Percentiles rank a stretch among this genome's conserved stretches.
Conservation (phyloP, 2,888 invertebrate genomes). For the Sinodicranocentrus sp. region DNA sequence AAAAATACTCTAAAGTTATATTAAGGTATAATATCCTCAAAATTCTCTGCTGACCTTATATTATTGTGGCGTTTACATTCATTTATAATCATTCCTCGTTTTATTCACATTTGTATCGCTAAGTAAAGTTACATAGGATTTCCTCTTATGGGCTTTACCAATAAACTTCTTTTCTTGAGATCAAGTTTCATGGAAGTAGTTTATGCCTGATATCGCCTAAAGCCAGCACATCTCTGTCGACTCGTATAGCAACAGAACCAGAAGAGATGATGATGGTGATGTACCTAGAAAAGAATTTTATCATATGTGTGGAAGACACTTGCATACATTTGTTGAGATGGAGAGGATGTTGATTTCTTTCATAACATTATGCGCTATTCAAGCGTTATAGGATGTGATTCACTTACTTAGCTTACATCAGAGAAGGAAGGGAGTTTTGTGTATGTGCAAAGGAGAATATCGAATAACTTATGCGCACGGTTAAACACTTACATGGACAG, state of each 20-base stretch:
- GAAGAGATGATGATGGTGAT: conserved; percentile 45
- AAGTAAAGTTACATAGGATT: conserved; percentile 47
- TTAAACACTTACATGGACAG: conserved; percentile 30
- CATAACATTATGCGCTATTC: conserved; percentile 36
- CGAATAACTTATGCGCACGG: conserved; percentile 36
- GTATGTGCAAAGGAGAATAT: conserved; percentile 36
- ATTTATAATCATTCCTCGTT: neutral
- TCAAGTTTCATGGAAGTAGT: conserved; percentile 64
- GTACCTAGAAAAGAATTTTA: conserved; percentile 54
- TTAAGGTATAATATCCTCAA: neutral
- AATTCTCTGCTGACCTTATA: conserved; percentile 11
- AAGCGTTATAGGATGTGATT: conserved; percentile 25
- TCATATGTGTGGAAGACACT: conserved; percentile 41
- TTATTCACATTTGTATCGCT: neutral
- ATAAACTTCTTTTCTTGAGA: conserved; percentile 49
- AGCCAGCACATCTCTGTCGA: conserved; percentile 19
- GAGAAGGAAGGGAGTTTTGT: conserved; percentile 50
- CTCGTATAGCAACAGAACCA: conserved; percentile 26
- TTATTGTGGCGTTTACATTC: conserved; percentile 4
- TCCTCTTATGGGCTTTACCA: conserved; percentile 60
- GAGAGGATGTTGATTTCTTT: conserved; percentile 55
- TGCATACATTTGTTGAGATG: conserved; percentile 31
- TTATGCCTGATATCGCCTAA: conserved; percentile 46
- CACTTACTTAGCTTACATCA: conserved; percentile 19
- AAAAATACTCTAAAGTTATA: conserved; percentile 30